phyloP scores from a whole-genome alignment of 2,113 vertebrate species.

The Micronycteris hirsuta region DNA sequence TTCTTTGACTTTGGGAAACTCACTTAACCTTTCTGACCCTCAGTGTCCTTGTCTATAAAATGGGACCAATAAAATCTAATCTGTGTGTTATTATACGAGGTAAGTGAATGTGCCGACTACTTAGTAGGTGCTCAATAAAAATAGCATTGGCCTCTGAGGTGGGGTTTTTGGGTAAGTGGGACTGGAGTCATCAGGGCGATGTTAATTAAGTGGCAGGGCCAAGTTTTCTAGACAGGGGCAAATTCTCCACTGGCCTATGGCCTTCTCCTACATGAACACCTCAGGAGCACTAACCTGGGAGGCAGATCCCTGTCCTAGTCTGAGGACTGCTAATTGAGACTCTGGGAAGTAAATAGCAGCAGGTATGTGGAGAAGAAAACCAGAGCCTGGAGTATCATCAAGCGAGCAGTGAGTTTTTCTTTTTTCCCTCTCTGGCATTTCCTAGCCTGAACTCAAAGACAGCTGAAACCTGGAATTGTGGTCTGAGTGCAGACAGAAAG shows the following conservation, averaged over 20 bases:
- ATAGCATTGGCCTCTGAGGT: background rate
- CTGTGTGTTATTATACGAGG: background rate
- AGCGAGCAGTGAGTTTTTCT: background rate
- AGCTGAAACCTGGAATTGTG: background rate
- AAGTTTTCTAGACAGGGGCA: background rate
- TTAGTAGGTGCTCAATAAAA: background rate
- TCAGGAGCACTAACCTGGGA: background rate
- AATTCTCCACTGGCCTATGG: background rate
- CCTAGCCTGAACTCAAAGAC: background rate
- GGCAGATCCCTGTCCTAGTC: background rate
- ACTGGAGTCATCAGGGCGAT: background rate
- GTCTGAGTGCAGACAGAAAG: background rate
- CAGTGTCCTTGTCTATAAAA: background rate
- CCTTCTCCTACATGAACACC: background rate
- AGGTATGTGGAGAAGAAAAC: background rate
- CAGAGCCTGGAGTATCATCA: background rate
- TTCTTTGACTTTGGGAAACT: background rate
- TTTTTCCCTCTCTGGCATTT: background rate
- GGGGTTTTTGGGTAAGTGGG: background rate
- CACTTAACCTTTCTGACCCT: background rate
- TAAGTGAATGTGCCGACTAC: background rate
- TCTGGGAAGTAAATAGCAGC: background rate
- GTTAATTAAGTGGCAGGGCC: background rate
- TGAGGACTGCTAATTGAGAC: background rate
- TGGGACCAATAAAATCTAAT: background rate